Conservation (phyloP, 2,113 vertebrate species). For the Caranx melampygus region DNA sequence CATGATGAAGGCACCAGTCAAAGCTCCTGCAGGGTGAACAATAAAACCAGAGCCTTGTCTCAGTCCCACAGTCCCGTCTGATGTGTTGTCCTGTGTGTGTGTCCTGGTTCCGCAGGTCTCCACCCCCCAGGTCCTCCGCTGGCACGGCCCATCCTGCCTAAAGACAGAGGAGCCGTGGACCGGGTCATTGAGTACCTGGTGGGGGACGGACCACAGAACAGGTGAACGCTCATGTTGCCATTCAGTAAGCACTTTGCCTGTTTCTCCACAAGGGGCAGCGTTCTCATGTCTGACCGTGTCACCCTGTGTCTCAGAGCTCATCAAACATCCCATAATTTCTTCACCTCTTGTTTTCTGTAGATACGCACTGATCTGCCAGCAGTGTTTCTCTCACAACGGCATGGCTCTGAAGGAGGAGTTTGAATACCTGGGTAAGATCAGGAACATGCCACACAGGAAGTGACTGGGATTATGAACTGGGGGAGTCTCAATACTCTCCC, state of each 20-base stretch:
- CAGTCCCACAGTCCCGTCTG: background rate
- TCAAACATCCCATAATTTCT: background rate
- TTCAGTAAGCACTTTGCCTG: background rate
- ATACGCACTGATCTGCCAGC: slow-evolving; percentile 97
- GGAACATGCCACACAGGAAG: background rate
- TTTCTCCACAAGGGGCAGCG: background rate
- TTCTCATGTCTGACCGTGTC: background rate
- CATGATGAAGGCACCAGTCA: background rate
- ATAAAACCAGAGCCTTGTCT: too few relatives aligned
- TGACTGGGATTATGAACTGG: background rate
- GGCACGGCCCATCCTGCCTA: slow-evolving; percentile 92
- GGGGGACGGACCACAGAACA: slow-evolving; percentile 98
- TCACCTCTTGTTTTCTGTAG: slow-evolving; percentile 70
- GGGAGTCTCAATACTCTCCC: background rate
- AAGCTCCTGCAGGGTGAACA: background rate
- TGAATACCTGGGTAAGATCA: slow-evolving; percentile 94
- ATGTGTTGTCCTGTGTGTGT: slow-evolving; percentile 11
- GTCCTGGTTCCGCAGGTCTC: slow-evolving; percentile 82
- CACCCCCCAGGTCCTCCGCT: slow-evolving; percentile 97
- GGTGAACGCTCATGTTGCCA: slow-evolving; percentile 78
- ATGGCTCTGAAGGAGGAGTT: slow-evolving; percentile 99
- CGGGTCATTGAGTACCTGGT: slow-evolving; percentile 96
- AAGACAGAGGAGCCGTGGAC: slow-evolving; percentile 92
- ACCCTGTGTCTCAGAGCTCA: background rate
- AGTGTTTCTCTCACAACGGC: slow-evolving; percentile 98